Evolutionary conservation across 1,140 invertebrate genomes (phyloP), one percentile per base, ranked within the genome.

Genomic region (Drosophila ironensis): DNA sequence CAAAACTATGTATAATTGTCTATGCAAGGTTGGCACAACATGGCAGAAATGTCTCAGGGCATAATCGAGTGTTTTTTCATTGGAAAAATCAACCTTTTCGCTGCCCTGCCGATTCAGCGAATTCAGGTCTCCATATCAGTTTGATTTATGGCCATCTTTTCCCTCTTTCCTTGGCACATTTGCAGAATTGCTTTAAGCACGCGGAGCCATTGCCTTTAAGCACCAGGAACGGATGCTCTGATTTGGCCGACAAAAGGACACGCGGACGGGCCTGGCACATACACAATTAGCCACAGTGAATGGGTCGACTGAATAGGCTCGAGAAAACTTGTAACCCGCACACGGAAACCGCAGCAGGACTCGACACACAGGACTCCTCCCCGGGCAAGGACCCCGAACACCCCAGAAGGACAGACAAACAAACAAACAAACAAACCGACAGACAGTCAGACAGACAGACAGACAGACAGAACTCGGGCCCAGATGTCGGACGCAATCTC

Each of bases 401-500:
- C 5, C 27, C 8, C n/a, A n/a, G n/a, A n/a, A n/a, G n/a, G n/a
- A n/a, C n/a, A n/a, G n/a, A n/a, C n/a, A n/a, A n/a, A n/a, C n/a
- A n/a, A n/a, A n/a, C n/a, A n/a, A n/a, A n/a, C n/a, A n/a, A n/a
- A n/a, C n/a, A n/a, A n/a, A n/a, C n/a, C n/a, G n/a, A n/a, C n/a
- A n/a, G n/a, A n/a, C n/a, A n/a, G n/a, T n/a, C n/a, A 48, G 40
- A 53, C 48, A 60, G 14, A 40, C 24, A 59, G 33, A 45, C 42
- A 66, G 33, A 68, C 24, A 28, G 5, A 38, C 14, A 53, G 2
- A 51, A 45, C 25, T 48, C 20, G 22, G 37, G 9, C 16, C 30
- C 42, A 56, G 24, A 90, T 90, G 89, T 88, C 89, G 38, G 89
- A 90, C 33, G 59, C 63, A 60, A 72, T 71, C 24, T 87, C 88